These are phyloP conservation scores for Ondatra zibethicus DNA, from an alignment of 2,113 vertebrate species.

Conservation along the genomic window DNA sequence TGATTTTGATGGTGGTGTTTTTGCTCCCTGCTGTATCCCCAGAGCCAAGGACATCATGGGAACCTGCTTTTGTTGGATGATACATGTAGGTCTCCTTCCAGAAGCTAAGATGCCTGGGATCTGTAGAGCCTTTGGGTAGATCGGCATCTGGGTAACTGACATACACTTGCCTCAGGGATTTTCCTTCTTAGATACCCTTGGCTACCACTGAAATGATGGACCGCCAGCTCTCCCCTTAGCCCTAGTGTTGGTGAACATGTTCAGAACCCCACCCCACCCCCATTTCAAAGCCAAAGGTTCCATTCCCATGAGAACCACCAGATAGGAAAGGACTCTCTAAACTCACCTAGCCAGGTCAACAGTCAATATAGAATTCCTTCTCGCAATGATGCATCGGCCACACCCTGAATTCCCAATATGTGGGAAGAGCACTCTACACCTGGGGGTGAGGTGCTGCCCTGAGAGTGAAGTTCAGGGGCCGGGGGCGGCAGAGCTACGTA, in stretches of 20 bases:
- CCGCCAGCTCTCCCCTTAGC: background rate
- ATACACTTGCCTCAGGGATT: background rate
- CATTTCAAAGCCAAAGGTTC: background rate
- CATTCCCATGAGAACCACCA: background rate
- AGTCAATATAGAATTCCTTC: background rate
- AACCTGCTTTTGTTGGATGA: background rate
- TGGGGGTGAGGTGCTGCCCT: too few species aligned
- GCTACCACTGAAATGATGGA: too few species aligned
- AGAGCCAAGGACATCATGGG: background rate
- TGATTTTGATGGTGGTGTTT: background rate
- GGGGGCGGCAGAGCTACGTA: background rate
- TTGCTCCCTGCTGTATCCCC: background rate
- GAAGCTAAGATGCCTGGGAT: too few species aligned
- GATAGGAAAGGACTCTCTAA: background rate
- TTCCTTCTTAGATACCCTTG: background rate
- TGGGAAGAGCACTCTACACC: background rate
- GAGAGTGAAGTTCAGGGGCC: background rate
- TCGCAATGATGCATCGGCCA: too few species aligned
- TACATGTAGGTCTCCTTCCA: background rate
- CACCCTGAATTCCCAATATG: background rate
- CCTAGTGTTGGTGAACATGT: background rate
- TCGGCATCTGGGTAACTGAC: too few species aligned
- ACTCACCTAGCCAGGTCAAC: background rate
- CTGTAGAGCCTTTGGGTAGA: too few species aligned
- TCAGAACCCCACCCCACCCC: background rate